Evolutionary conservation across 2,888 invertebrate species (phyloP), one percentile per base, ranked within the genome.

Genomic region (Nemotelus pantherinus): DNA sequence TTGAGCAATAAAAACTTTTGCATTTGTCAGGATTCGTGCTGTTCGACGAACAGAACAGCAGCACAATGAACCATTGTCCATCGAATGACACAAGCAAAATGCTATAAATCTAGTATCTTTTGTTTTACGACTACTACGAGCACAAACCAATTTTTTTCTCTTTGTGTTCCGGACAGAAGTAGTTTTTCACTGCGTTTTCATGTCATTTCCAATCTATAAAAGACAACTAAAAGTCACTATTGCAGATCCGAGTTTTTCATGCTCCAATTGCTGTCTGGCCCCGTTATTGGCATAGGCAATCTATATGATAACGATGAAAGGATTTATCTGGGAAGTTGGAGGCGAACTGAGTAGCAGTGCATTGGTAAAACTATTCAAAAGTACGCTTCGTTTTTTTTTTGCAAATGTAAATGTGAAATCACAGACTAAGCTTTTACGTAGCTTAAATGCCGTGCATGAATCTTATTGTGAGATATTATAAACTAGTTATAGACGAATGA

Each of bases 91-190:
- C 60, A 60, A 63, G 60, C 60, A 63, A 44, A 74, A 74, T 63
- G 74, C 78, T 68, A 77, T 77, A 77, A 79, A 79, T 79, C 74
- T 67, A 67, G 57, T 39, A 41, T 39, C 75, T 60, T 79, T 79
- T 77, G 77, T 77, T 77, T 72, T 68, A 74, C 47, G 25, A 25
- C 25, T 25, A 25, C 67, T 48, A 48, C 60, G 43, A 39, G 10
- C 63, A 58, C 39, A 25, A 0, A 25, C 25, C 25, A 25, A 58
- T 45, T 58, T 72, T 72, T 58, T 39, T 45, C 47, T 2, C 63
- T 50, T 55, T 48, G 44, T 25, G 41, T 53, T 53, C 53, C 41
- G 3, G 50, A 68, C 53, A 43, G 53, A 55, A 41, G 53, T 70
- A 9, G 43, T 39, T 70, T 74, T 63, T 74, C 43, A 43, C 41